phyloP scores from a whole-genome alignment of 1,140 invertebrate species.

The Oedothorax gibbosus region DNA sequence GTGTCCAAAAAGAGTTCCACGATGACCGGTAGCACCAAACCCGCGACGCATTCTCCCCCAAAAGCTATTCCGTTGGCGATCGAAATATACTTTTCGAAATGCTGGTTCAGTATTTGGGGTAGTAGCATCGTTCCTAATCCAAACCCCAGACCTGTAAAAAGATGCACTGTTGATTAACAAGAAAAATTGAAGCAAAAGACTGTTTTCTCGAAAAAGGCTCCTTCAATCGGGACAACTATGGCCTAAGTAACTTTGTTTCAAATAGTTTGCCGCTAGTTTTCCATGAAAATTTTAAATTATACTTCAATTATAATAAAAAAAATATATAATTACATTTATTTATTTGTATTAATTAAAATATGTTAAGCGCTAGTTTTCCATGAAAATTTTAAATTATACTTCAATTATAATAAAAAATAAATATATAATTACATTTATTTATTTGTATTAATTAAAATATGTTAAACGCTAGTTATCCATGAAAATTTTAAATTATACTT shows the following conservation, averaged over 20 bases:
- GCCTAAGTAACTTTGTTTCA: neutral
- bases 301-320: constrained; percentile 2
- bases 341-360: too few relatives aligned
- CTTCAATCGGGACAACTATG: too few relatives aligned
- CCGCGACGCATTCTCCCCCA: constrained; percentile 35
- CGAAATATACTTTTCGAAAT: constrained; percentile 25
- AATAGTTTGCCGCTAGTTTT: neutral
- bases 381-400: neutral
- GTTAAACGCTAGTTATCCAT: too few relatives aligned
- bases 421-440: neutral
- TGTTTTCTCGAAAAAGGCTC: too few relatives aligned
- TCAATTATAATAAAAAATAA: neutral
- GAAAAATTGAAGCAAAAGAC: too few relatives aligned
- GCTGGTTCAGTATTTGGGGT: constrained; percentile 21
- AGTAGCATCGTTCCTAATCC: constrained; percentile 17
- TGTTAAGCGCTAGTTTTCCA: too few relatives aligned
- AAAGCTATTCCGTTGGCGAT: constrained; percentile 40
- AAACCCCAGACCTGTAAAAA: constrained; percentile 9
- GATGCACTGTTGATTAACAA: neutral
- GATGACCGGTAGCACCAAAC: constrained; percentile 24
- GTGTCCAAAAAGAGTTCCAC: neutral
- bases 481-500: neutral
- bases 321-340: neutral
- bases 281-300: neutral
- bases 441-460: too few relatives aligned